Conservation (phyloP, 2,888 invertebrate genomes). For the Dicranocentrus wangi region DNA sequence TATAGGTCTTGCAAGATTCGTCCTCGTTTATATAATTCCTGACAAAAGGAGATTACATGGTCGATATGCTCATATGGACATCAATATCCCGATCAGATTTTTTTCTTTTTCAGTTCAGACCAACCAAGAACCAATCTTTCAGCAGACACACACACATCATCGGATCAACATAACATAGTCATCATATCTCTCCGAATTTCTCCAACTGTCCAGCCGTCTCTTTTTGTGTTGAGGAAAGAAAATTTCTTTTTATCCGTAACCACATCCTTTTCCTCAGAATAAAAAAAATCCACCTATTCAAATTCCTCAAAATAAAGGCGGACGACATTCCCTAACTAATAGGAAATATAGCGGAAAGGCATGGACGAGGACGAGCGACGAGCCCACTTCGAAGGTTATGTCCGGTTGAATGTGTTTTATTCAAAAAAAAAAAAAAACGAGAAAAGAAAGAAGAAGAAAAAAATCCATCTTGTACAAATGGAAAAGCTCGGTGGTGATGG, state of each 20-base stretch:
- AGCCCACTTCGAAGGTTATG: constrained; percentile 13
- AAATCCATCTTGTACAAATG: constrained; percentile 41
- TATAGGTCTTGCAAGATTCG: no score
- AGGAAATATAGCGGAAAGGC: neutral
- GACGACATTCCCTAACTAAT: constrained; percentile 21
- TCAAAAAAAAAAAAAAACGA: neutral
- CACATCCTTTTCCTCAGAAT: no score
- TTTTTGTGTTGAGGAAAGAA: no score
- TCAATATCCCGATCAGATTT: neutral
- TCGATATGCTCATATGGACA: neutral
- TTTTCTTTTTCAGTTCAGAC: no score
- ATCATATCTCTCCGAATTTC: constrained; percentile 1
- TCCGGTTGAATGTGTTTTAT: constrained; percentile 55
- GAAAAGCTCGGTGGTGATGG: constrained; percentile 26
- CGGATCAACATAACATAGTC: neutral
- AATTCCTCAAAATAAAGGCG: constrained; percentile 27
- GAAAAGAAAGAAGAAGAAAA: neutral
- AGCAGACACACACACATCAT: constrained; percentile 6
- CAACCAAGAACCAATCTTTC: constrained; percentile 1
- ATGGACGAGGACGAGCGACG: constrained; percentile 13
- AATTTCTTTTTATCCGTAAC: constrained; percentile 5
- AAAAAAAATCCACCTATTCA: constrained; percentile 40
- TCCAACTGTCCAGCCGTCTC: constrained; percentile 22
- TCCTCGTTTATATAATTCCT: no score
- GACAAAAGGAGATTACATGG: constrained; percentile 35